A percentile compares a stretch with the other conserved stretches of the same genome.
Evolutionary conservation across 1,140 invertebrate species (phyloP).

Genomic region (Heliconius hewitsoni): DNA sequence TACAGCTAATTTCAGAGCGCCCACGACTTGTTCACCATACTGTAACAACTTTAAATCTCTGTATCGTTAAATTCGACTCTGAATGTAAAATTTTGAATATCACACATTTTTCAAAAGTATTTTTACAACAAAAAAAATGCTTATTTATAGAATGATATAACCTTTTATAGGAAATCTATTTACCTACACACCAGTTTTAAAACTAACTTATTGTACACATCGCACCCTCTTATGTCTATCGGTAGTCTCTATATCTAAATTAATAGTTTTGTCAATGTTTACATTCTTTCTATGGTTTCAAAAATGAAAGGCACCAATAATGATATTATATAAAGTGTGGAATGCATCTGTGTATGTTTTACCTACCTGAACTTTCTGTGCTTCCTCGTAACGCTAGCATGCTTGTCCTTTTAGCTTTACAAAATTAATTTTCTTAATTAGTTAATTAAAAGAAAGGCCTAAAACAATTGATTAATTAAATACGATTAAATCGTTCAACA

Average conservation of each 20-base stretch:
- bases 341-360: slow-evolving; percentile 5
- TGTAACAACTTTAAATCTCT: background rate
- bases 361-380: slow-evolving; percentile 15
- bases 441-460: background rate
- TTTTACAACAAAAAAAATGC: slow-evolving; percentile 49
- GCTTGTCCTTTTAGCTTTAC: slow-evolving; percentile 7
- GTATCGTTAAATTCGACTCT: slow-evolving; percentile 37
- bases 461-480: background rate
- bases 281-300: background rate
- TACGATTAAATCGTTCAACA: background rate
- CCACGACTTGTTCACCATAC: background rate
- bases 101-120: slow-evolving; percentile 44
- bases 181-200: slow-evolving; percentile 39
- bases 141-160: slow-evolving; percentile 57
- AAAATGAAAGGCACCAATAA: slow-evolving; percentile 30
- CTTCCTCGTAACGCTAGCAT: slow-evolving; percentile 23
- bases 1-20: no score
- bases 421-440: background rate
- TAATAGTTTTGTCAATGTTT: background rate
- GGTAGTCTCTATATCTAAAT: slow-evolving; percentile 27
- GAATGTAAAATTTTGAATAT: slow-evolving; percentile 35
- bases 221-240: slow-evolving; percentile 14
- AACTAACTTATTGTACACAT: slow-evolving; percentile 28
- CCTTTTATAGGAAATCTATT: slow-evolving; percentile 52
- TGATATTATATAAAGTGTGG: slow-evolving; percentile 3